These are phyloP conservation scores for Oryzaephilus surinamensis DNA, from an alignment of 1,140 invertebrate species.

Conservation along the genomic window DNA sequence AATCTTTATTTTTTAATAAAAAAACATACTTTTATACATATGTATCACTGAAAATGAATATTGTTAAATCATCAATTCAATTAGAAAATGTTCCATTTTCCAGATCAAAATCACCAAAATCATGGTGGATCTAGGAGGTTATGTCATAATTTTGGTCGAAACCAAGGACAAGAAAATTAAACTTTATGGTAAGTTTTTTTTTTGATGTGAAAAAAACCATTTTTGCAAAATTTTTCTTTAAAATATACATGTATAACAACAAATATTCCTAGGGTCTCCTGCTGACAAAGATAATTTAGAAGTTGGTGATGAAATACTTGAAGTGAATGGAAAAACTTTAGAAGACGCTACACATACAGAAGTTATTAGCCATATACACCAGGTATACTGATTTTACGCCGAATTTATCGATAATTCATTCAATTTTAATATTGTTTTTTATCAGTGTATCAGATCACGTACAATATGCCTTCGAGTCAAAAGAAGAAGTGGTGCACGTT, in stretches of 20 bases:
- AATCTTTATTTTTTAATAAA: neutral
- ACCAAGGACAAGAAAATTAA: slow-evolving; percentile 90
- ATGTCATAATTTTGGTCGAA: slow-evolving; percentile 91
- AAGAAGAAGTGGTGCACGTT: slow-evolving; percentile 69
- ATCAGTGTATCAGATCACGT: slow-evolving; percentile 88
- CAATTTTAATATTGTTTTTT: slow-evolving; percentile 28
- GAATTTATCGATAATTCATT: neutral
- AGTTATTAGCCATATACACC: slow-evolving; percentile 87
- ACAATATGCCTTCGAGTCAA: slow-evolving; percentile 89
- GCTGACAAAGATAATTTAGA: slow-evolving; percentile 88
- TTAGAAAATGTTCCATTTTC: slow-evolving; percentile 18
- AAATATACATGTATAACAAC: neutral
- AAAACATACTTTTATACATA: slow-evolving; percentile 1
- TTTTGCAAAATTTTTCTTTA: slow-evolving; percentile 3
- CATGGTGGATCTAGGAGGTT: slow-evolving; percentile 88
- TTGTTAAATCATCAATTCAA: slow-evolving; percentile 1
- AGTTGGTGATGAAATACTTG: slow-evolving; percentile 90
- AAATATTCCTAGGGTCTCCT: slow-evolving; percentile 63
- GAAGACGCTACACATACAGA: slow-evolving; percentile 81
- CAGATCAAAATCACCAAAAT: slow-evolving; percentile 23
- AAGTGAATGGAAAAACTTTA: slow-evolving; percentile 84
- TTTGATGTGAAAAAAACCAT: too few relatives aligned
- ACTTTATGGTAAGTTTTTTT: slow-evolving; percentile 65
- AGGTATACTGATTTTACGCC: slow-evolving; percentile 50
- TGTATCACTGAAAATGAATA: neutral